These are phyloP conservation scores for Alviniconcha marisindica DNA, from an alignment of 1,140 invertebrate genomes.

Conservation along the genomic window DNA sequence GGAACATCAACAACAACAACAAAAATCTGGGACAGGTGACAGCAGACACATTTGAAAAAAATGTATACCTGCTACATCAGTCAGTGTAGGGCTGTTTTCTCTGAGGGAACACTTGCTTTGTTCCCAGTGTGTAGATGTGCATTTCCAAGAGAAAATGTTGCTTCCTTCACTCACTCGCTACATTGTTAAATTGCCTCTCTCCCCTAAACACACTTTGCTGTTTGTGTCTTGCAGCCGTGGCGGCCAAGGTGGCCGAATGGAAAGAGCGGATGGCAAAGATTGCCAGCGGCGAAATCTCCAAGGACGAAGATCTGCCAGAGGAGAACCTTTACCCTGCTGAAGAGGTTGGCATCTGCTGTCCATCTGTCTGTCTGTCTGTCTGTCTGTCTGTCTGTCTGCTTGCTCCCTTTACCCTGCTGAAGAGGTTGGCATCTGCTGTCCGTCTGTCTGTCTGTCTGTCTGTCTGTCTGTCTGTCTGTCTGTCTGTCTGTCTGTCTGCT, in stretches of 20 bases:
- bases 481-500: not conserved
- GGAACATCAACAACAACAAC: too few relatives aligned
- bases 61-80: too few relatives aligned
- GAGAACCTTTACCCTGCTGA: constrained; percentile 54
- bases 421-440: constrained; percentile 34
- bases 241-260: constrained; percentile 75
- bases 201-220: too few relatives aligned
- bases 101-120: too few relatives aligned
- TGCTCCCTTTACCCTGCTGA: constrained; percentile 52
- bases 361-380: not conserved
- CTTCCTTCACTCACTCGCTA: too few relatives aligned
- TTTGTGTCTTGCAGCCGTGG: constrained; percentile 66
- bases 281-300: constrained; percentile 57
- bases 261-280: constrained; percentile 75
- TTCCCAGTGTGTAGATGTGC: too few relatives aligned
- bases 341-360: constrained; percentile 34
- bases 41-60: too few relatives aligned
- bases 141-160: too few relatives aligned
- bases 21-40: too few relatives aligned
- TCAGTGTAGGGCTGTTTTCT: too few relatives aligned
- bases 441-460: not conserved
- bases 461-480: not conserved
- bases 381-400: not conserved
- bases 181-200: too few relatives aligned
- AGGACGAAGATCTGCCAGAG: constrained; percentile 43